These are phyloP conservation scores for Phengaris alcon DNA, from an alignment of 2,888 invertebrate species.

Conservation along the genomic window DNA sequence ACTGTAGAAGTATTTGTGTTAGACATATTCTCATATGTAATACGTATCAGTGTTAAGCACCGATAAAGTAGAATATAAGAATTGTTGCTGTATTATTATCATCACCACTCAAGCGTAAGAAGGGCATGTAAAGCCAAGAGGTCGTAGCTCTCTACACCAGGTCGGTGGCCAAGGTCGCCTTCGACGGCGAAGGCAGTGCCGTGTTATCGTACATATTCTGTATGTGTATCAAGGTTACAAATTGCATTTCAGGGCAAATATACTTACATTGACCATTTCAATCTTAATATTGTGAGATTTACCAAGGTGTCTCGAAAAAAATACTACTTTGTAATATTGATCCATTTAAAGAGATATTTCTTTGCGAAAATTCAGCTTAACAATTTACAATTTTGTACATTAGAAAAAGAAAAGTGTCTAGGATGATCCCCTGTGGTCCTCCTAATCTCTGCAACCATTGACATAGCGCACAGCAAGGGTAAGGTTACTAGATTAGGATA, in stretches of 20 bases:
- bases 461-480: no score
- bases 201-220: neutral
- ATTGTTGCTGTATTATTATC: no score
- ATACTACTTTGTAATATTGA: neutral
- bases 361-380: neutral
- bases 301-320: neutral
- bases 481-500: neutral
- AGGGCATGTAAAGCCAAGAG: no score
- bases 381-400: neutral
- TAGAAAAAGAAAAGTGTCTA: neutral
- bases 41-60: no score
- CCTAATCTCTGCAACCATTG: neutral
- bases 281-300: neutral
- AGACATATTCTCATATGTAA: no score
- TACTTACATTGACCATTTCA: constrained; percentile 5
- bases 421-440: neutral
- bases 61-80: no score
- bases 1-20: no score
- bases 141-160: neutral
- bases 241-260: neutral
- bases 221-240: neutral
- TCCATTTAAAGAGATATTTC: neutral
- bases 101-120: no score
- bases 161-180: neutral
- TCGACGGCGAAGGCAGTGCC: neutral